Evolutionary conservation across 2,113 vertebrate genomes (phyloP).

Genomic region (Engraulis encrasicolus): DNA sequence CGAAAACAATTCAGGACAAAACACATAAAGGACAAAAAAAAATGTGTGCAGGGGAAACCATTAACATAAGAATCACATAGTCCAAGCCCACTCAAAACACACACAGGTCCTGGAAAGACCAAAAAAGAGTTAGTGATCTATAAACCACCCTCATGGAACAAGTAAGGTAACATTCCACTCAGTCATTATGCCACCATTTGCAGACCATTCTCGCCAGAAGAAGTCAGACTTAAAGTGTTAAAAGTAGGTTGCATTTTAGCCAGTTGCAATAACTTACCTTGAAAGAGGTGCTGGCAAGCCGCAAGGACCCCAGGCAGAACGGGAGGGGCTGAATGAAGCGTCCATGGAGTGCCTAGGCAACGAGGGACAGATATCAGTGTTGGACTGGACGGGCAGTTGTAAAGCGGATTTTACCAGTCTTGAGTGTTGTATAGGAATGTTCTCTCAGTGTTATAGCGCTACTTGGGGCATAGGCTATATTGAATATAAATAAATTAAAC

Average conservation of each 20-base stretch:
- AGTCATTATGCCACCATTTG: background rate
- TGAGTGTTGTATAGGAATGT: background rate
- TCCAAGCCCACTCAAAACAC: background rate
- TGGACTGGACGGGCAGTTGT: background rate
- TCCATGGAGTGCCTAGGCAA: conserved; percentile 65
- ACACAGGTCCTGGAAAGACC: background rate
- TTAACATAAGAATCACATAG: background rate
- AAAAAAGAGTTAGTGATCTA: background rate
- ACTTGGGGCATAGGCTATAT: too few species aligned
- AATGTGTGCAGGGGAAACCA: background rate
- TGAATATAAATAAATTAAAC: background rate
- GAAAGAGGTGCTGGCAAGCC: conserved; percentile 72
- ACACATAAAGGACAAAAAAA: background rate
- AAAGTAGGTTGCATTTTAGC: background rate
- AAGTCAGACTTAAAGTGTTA: background rate
- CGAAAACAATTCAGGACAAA: background rate
- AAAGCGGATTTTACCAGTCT: background rate
- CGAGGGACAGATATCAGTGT: conserved; percentile 14
- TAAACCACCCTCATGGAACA: background rate
- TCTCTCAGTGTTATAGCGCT: background rate
- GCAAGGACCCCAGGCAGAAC: conserved; percentile 53
- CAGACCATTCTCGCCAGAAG: background rate
- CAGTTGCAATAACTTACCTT: conserved; percentile 66
- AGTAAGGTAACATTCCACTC: background rate
- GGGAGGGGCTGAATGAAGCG: conserved; percentile 60